Percentiles rank a stretch among this genome's conserved stretches.
These are phyloP conservation scores for Diadumene lineata DNA, from an alignment of 92 coral and sea anemone species.

Conservation along the genomic window DNA sequence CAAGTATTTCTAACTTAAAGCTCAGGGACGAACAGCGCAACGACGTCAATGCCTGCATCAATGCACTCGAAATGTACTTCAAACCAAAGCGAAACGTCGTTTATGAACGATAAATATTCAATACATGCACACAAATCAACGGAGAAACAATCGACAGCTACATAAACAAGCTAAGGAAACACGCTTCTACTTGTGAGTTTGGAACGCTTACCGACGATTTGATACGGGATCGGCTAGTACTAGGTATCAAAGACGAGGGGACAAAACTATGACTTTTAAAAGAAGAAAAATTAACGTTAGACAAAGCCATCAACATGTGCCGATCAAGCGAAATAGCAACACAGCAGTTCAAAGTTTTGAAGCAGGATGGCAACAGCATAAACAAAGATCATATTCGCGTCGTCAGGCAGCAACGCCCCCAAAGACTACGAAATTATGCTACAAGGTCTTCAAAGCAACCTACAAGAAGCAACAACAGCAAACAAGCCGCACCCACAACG, in stretches of 20 bases:
- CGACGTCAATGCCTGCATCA: constrained; percentile 18
- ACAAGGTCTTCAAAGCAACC: neutral
- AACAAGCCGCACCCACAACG: too few species aligned
- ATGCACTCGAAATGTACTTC: constrained; percentile 51
- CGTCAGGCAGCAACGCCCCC: constrained; percentile 6
- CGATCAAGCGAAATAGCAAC: constrained; percentile 34
- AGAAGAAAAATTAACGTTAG: constrained; percentile 20
- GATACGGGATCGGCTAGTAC: constrained; percentile 42
- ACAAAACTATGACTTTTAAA: constrained; percentile 25
- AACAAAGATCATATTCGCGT: neutral
- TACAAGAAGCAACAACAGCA: too few species aligned
- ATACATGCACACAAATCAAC: constrained; percentile 34
- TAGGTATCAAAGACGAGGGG: constrained; percentile 23
- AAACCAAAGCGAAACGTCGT: constrained; percentile 57
- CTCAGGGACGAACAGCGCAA: constrained; percentile 34
- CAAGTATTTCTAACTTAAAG: constrained; percentile 48
- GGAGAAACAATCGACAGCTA: constrained; percentile 40
- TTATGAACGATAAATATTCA: constrained; percentile 55
- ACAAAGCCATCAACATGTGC: constrained; percentile 30
- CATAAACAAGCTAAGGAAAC: constrained; percentile 27
- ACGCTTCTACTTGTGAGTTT: constrained; percentile 37
- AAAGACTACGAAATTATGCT: neutral
- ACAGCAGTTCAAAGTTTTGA: constrained; percentile 35
- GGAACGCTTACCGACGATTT: constrained; percentile 46
- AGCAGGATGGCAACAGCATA: constrained; percentile 6